These are phyloP conservation scores for Lithophane socia DNA, from an alignment of 2,888 invertebrate genomes.

Conservation along the genomic window DNA sequence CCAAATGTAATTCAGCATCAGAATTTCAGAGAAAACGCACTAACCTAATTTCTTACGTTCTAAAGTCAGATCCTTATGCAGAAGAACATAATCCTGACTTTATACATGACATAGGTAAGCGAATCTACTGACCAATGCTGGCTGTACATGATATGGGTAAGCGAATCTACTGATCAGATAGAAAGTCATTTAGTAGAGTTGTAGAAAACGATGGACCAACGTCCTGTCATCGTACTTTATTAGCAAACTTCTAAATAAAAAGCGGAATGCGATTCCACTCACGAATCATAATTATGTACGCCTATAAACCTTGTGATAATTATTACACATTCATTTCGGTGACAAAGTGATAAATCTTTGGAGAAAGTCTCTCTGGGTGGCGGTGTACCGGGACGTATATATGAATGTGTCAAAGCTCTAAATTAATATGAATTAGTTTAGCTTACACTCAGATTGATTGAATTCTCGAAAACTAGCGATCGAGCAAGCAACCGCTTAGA, in stretches of 20 bases:
- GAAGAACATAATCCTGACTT: not conserved
- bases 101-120: not conserved
- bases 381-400: not conserved
- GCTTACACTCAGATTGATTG: constrained; percentile 23
- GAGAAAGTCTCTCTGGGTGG: constrained; percentile 44
- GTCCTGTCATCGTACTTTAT: constrained; percentile 1
- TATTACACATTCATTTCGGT: constrained; percentile 47
- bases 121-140: not conserved
- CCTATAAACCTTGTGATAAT: constrained; percentile 45
- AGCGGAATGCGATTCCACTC: constrained; percentile 6
- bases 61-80: not conserved
- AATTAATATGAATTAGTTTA: constrained; percentile 49
- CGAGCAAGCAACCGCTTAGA: not conserved
- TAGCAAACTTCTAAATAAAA: constrained; percentile 10
- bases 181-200: not conserved
- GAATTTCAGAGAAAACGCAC: not conserved
- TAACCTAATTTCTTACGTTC: not conserved
- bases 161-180: not conserved
- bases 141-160: not conserved
- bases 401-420: constrained; percentile 32
- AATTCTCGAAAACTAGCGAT: constrained; percentile 7
- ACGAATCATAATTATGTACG: constrained; percentile 16
- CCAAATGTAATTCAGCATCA: not conserved
- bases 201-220: not conserved
- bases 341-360: constrained; percentile 44